A percentile compares a stretch with the other conserved stretches of the same genome.
Evolutionary conservation across 2,797 vertebrate genomes (phyloP).

Genomic region (Prunella strophiata): DNA sequence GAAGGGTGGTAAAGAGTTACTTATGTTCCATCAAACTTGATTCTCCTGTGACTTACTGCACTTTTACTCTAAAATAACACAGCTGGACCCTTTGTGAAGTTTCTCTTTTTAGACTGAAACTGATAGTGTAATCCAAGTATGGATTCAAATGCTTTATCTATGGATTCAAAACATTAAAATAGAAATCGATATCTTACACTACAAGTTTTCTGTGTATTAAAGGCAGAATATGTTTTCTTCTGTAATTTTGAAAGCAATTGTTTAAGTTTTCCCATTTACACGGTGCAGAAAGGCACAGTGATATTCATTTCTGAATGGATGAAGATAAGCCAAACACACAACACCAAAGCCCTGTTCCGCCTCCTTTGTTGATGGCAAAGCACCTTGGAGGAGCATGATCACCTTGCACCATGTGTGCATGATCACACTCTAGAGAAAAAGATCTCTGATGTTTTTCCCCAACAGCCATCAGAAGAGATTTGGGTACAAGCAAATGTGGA

Average conservation of each 20-base stretch:
- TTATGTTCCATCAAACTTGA: background rate
- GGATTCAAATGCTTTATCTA: background rate
- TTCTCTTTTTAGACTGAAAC: background rate
- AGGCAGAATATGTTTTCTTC: background rate
- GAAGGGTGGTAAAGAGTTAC: slow-evolving; percentile 6
- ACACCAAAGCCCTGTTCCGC: background rate
- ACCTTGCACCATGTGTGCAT: background rate
- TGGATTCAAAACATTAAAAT: background rate
- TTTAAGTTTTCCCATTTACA: background rate
- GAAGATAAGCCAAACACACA: background rate
- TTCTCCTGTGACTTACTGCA: background rate
- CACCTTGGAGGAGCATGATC: background rate
- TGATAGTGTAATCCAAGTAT: background rate
- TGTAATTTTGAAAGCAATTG: background rate
- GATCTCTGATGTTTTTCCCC: background rate
- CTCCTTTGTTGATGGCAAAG: background rate
- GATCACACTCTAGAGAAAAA: background rate
- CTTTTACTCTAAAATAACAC: slow-evolving; percentile 24
- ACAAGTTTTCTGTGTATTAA: background rate
- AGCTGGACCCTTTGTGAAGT: background rate
- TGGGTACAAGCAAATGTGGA: background rate
- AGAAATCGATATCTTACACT: background rate
- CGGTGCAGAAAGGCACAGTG: background rate
- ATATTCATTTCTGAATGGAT: background rate
- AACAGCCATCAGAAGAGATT: background rate